Percentiles rank a stretch among this genome's conserved stretches.
These are phyloP conservation scores for Pandemis cinnamomeana DNA, from an alignment of 2,888 invertebrate genomes.

Conservation along the genomic window DNA sequence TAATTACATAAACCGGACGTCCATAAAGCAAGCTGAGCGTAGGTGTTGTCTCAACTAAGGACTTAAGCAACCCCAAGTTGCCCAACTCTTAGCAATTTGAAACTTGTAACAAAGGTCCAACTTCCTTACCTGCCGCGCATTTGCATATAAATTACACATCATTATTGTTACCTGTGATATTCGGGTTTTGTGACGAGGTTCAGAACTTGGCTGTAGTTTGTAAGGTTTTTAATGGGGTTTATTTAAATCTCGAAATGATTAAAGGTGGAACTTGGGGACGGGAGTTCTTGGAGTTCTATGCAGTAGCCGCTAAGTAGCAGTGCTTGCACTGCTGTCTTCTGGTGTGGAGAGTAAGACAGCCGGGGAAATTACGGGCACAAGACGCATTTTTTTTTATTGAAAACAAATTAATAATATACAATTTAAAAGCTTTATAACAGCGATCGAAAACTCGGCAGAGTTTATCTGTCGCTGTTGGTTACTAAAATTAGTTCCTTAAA, in stretches of 20 bases:
- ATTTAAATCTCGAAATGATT: neutral
- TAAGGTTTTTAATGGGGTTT: slow-evolving; percentile 7
- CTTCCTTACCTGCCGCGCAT: slow-evolving; percentile 37
- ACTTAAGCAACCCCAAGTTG: slow-evolving; percentile 37
- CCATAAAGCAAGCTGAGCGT: slow-evolving; percentile 32
- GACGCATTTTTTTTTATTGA: too few relatives aligned
- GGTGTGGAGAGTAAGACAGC: too few relatives aligned
- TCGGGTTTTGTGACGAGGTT: slow-evolving; percentile 37
- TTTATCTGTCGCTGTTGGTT: too few relatives aligned
- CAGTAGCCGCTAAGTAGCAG: too few relatives aligned
- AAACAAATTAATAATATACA: too few relatives aligned
- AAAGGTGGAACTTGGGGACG: neutral
- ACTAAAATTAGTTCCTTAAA: too few relatives aligned
- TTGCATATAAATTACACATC: slow-evolving; percentile 41
- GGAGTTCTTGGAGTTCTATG: too few relatives aligned
- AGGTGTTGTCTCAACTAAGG: slow-evolving; percentile 36
- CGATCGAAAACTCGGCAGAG: too few relatives aligned
- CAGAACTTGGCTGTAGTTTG: slow-evolving; percentile 24
- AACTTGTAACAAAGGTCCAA: slow-evolving; percentile 39
- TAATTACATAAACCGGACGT: slow-evolving; percentile 34
- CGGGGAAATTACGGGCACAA: too few relatives aligned
- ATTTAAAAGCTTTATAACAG: too few relatives aligned
- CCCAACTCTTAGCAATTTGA: slow-evolving; percentile 36
- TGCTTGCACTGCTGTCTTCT: too few relatives aligned
- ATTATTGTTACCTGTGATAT: slow-evolving; percentile 39